Evolutionary conservation across 2,888 invertebrate species (phyloP).

Genomic region (Autographa pulchrina): DNA sequence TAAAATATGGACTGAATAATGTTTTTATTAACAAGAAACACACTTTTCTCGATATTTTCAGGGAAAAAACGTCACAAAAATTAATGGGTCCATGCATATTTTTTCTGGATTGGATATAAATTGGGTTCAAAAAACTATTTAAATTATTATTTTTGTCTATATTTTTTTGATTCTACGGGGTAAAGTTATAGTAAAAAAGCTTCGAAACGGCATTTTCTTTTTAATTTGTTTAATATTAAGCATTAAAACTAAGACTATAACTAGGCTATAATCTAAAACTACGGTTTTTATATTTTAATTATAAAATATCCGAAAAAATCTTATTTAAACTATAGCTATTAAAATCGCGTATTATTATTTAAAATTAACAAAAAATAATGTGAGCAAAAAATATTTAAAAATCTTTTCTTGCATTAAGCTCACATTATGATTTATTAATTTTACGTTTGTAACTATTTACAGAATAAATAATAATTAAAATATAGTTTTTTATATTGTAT

Average conservation of each 20-base stretch:
- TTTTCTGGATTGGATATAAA: background rate
- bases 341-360: background rate
- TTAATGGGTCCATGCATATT: conserved; percentile 44
- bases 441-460: conserved; percentile 22
- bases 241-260: conserved; percentile 42
- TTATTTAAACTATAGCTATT: conserved; percentile 28
- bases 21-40: background rate
- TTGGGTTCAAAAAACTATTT: background rate
- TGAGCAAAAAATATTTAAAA: conserved; percentile 11
- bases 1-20: background rate
- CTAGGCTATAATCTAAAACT: conserved; percentile 51
- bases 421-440: conserved; percentile 31
- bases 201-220: conserved; percentile 26
- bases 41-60: conserved; percentile 15
- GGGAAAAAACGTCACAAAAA: conserved; percentile 43
- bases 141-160: conserved; percentile 5
- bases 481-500: conserved; percentile 12
- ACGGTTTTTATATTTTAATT: conserved; percentile 23
- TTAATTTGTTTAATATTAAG: conserved; percentile 37
- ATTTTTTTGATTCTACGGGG: conserved; percentile 20
- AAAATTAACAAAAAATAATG: conserved; percentile 38
- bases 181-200: background rate
- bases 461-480: conserved; percentile 16
- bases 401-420: conserved; percentile 24
- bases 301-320: conserved; percentile 13